Evolutionary conservation across 2,888 invertebrate species (phyloP).

Genomic region (Stenodera caucasica): DNA sequence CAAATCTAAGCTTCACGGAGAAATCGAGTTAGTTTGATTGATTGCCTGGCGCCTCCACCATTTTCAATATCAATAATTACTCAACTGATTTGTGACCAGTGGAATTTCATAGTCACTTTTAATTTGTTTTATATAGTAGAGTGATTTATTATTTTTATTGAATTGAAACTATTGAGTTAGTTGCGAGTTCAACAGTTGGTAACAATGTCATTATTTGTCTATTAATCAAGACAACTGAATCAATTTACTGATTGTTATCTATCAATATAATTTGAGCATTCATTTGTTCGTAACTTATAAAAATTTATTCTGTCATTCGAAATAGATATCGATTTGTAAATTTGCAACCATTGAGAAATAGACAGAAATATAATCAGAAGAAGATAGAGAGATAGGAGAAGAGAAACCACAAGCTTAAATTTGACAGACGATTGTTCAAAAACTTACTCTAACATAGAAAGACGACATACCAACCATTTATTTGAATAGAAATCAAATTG

Average conservation of each 20-base stretch:
- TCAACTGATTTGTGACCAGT: too few relatives aligned
- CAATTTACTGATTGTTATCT: too few relatives aligned
- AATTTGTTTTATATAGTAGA: too few relatives aligned
- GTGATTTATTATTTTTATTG: too few relatives aligned
- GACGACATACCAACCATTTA: neutral
- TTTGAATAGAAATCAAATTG: constrained; percentile 4
- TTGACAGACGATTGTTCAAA: constrained; percentile 2
- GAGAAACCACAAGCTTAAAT: neutral
- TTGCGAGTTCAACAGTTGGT: neutral
- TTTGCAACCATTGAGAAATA: neutral
- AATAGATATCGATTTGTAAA: neutral
- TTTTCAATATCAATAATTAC: neutral
- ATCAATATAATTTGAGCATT: too few relatives aligned
- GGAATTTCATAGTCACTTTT: too few relatives aligned
- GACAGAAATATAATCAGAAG: too few relatives aligned
- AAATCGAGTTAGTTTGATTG: too few relatives aligned
- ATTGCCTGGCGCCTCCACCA: neutral
- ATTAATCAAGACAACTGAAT: neutral
- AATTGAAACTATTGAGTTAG: too few relatives aligned
- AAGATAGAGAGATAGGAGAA: neutral
- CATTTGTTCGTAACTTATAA: too few relatives aligned
- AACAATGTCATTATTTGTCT: neutral
- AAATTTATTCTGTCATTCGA: neutral
- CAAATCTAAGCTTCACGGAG: too few relatives aligned
- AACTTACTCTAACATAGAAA: neutral